These are phyloP conservation scores for Melangyna quadrimaculata DNA, from an alignment of 2,888 invertebrate species.

Conservation along the genomic window DNA sequence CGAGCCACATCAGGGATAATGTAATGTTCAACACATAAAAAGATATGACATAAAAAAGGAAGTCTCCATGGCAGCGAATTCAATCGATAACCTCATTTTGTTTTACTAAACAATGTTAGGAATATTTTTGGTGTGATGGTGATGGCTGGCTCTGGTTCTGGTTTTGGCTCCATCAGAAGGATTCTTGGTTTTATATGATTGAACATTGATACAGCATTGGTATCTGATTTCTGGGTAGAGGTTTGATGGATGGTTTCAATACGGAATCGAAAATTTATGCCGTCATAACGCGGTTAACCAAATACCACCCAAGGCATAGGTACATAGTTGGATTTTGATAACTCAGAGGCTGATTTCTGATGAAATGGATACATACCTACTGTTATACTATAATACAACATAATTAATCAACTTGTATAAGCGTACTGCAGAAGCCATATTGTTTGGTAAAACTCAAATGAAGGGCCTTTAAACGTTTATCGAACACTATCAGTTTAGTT, in stretches of 20 bases:
- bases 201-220: slow-evolving; percentile 13
- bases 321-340: background rate
- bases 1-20: slow-evolving; percentile 18
- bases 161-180: background rate
- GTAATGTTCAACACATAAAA: slow-evolving; percentile 25
- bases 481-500: no score
- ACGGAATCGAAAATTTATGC: background rate
- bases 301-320: background rate
- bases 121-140: background rate
- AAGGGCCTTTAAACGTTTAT: no score
- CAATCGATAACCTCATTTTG: slow-evolving; percentile 32
- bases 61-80: slow-evolving; percentile 10
- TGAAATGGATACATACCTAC: background rate
- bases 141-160: background rate
- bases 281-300: background rate
- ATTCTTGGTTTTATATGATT: background rate
- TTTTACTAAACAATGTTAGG: slow-evolving; percentile 12
- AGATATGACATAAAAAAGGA: slow-evolving; percentile 12
- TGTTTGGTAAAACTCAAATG: no score
- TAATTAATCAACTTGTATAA: background rate
- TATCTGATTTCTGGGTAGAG: background rate
- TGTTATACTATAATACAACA: background rate
- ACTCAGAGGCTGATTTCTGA: background rate
- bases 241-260: background rate
- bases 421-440: background rate